These are phyloP conservation scores for Dynastes maya DNA, from an alignment of 2,888 invertebrate genomes.

Conservation along the genomic window DNA sequence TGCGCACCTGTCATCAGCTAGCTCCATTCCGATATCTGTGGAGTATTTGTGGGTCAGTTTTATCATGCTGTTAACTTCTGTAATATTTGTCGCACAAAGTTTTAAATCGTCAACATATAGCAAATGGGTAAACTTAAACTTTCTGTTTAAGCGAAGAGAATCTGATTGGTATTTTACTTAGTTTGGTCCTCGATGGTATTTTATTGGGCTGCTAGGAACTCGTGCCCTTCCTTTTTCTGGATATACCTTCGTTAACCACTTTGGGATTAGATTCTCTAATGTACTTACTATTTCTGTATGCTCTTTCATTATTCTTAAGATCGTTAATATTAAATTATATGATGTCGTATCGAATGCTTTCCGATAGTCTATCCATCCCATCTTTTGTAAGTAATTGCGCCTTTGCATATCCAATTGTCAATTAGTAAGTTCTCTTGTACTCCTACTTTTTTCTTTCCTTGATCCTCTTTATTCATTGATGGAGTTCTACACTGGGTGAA, in stretches of 20 bases:
- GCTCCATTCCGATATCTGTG: not conserved
- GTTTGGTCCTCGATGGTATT: too few relatives aligned
- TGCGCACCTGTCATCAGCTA: not conserved
- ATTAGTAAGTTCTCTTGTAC: not conserved
- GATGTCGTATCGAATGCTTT: slow-evolving; percentile 2
- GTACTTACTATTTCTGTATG: too few relatives aligned
- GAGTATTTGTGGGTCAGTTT: not conserved
- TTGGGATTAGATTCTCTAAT: too few relatives aligned
- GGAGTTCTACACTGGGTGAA: not conserved
- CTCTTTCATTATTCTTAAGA: not conserved
- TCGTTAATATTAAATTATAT: not conserved
- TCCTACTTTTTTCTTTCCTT: not conserved
- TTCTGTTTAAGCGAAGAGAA: too few relatives aligned
- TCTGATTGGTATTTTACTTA: too few relatives aligned
- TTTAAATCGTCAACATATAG: not conserved
- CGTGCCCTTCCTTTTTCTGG: too few relatives aligned
- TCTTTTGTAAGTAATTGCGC: not conserved
- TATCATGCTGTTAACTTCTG: not conserved
- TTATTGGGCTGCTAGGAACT: too few relatives aligned
- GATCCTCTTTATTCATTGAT: not conserved
- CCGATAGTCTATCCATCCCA: not conserved
- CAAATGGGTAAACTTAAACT: not conserved
- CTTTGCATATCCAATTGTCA: not conserved
- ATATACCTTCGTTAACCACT: too few relatives aligned
- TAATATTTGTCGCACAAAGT: not conserved